A percentile compares a stretch with the other conserved stretches of the same genome.
phyloP scores from a whole-genome alignment of 30 jellyfish, hydroid and myxozoan genomes.

The Nemopilema nomurai region DNA sequence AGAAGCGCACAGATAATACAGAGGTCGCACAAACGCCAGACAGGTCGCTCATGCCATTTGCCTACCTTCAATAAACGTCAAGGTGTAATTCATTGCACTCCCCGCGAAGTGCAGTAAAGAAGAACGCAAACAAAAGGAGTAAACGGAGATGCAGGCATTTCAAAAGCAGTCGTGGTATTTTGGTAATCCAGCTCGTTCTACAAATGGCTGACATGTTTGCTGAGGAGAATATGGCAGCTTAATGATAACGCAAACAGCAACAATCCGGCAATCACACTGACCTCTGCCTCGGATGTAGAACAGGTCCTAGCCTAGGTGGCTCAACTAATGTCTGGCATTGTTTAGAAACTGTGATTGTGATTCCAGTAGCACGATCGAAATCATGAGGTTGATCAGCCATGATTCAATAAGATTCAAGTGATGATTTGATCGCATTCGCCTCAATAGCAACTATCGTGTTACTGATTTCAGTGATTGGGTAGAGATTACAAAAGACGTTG shows the following conservation, averaged over 20 bases:
- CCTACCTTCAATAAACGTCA: background rate
- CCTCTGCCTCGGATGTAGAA: no score
- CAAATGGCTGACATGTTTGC: background rate
- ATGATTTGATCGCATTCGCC: no score
- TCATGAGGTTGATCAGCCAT: no score
- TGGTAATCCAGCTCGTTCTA: background rate
- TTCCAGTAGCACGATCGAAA: no score
- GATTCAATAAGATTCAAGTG: no score
- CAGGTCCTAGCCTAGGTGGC: no score
- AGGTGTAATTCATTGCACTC: background rate
- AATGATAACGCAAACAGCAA: background rate
- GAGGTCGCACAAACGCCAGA: background rate
- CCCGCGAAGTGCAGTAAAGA: background rate
- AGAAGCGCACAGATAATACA: background rate
- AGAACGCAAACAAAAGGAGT: background rate
- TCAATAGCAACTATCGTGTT: no score
- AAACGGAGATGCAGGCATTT: background rate
- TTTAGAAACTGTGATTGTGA: no score
- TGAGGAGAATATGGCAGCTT: background rate
- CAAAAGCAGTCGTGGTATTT: background rate
- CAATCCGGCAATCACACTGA: no score
- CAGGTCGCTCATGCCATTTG: background rate
- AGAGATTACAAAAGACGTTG: no score
- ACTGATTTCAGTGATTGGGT: no score
- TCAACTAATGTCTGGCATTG: no score